Conservation (phyloP, 2,113 vertebrate genomes). For the Gymnocephalus cernua region DNA sequence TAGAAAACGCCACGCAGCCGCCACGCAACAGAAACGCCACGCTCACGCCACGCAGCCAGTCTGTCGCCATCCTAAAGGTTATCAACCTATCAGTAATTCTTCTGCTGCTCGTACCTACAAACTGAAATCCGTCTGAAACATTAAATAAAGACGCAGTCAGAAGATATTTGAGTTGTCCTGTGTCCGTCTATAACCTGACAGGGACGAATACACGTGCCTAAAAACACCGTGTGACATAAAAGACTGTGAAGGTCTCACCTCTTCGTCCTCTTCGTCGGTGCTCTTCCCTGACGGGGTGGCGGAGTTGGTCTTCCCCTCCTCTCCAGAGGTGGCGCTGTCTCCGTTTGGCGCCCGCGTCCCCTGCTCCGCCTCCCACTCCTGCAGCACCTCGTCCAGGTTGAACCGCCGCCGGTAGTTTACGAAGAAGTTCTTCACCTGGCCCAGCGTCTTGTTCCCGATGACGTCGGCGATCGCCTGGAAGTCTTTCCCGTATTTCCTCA, state of each 20-base stretch:
- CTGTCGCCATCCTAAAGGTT: too few species aligned
- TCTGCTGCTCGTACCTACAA: too few species aligned
- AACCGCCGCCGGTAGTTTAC: slow-evolving; percentile 99
- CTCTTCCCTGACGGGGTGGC: slow-evolving; percentile 96
- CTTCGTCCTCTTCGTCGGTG: slow-evolving; percentile 98
- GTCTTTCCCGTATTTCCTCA: slow-evolving; percentile 99
- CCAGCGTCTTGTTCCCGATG: slow-evolving; percentile 99
- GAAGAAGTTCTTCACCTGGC: slow-evolving; percentile 99
- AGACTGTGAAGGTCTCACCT: slow-evolving; percentile 74
- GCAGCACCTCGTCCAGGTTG: slow-evolving; percentile 99
- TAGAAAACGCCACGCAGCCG: too few species aligned
- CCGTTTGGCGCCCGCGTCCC: slow-evolving; percentile 94
- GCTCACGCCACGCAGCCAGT: too few species aligned
- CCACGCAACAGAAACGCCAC: too few species aligned
- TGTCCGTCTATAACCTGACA: too few species aligned
- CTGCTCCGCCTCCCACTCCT: slow-evolving; percentile 99
- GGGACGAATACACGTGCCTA: too few species aligned
- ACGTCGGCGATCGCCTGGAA: slow-evolving; percentile 99
- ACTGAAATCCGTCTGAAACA: too few species aligned
- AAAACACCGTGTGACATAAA: too few species aligned
- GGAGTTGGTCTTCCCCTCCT: slow-evolving; percentile 95
- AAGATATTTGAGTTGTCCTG: too few species aligned
- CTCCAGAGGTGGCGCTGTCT: slow-evolving; percentile 91
- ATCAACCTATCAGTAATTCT: too few species aligned
- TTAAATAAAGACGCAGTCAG: too few species aligned